A percentile compares a stretch with the other conserved stretches of the same genome.
phyloP scores from a whole-genome alignment of 1,140 invertebrate genomes.

The Nasonia vitripennis region DNA sequence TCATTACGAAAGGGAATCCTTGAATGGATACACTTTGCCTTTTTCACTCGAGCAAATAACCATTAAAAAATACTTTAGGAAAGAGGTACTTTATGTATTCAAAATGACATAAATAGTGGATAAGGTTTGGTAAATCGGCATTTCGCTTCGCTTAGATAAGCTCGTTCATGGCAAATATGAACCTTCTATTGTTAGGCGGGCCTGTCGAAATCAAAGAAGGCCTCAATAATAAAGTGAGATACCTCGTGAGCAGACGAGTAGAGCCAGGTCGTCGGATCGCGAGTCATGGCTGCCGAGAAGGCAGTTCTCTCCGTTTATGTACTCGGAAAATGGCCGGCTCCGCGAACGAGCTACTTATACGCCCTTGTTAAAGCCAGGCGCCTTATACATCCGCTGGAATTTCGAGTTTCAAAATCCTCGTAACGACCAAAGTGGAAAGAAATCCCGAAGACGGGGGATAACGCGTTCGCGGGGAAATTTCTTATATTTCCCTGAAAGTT shows the following conservation, averaged over 20 bases:
- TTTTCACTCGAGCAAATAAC: background rate
- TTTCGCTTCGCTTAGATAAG: too few species aligned
- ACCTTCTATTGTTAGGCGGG: slow-evolving; percentile 27
- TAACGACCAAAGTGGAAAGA: too few species aligned
- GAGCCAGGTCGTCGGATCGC: slow-evolving; percentile 12
- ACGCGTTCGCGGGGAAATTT: background rate
- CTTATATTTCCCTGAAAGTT: slow-evolving; percentile 2
- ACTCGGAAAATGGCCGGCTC: slow-evolving; percentile 39
- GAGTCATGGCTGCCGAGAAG: background rate
- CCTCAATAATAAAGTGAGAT: slow-evolving; percentile 44
- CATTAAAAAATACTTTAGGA: slow-evolving; percentile 28
- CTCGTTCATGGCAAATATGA: background rate
- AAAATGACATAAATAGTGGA: slow-evolving; percentile 21
- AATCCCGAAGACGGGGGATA: background rate
- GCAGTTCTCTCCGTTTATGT: slow-evolving; percentile 36
- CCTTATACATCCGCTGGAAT: slow-evolving; percentile 2
- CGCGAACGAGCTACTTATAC: background rate
- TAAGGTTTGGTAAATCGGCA: background rate
- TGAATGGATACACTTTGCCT: background rate
- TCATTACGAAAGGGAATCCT: background rate
- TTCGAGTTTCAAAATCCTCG: slow-evolving; percentile 42
- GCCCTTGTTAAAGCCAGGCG: slow-evolving; percentile 14
- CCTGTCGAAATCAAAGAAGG: too few species aligned
- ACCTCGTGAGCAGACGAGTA: background rate
- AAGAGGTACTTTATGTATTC: background rate